Conservation (phyloP, 2,888 invertebrate genomes). For the Cyrtodaria siliqua region DNA sequence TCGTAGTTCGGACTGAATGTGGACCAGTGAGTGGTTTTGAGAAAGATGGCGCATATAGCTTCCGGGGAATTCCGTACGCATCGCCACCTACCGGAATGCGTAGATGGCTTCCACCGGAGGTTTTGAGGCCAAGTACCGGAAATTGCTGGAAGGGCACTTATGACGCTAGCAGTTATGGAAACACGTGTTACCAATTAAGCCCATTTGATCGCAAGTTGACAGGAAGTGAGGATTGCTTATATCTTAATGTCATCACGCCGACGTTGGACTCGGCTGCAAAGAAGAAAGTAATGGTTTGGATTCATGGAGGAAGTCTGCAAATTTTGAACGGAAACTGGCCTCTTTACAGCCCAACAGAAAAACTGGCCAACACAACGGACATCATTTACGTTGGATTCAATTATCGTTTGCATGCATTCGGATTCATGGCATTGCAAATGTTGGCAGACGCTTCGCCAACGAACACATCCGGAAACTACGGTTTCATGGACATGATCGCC, state of each 20-base stretch:
- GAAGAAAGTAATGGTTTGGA: constrained; percentile 82
- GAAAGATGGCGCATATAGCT: constrained; percentile 59
- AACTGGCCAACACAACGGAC: constrained; percentile 92
- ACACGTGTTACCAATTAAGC: constrained; percentile 65
- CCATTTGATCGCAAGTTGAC: constrained; percentile 45
- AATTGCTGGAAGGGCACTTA: constrained; percentile 71
- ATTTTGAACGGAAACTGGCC: constrained; percentile 69
- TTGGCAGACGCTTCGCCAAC: constrained; percentile 63
- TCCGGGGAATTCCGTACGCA: constrained; percentile 76
- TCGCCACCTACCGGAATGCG: constrained; percentile 60
- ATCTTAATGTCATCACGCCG: constrained; percentile 80
- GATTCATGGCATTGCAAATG: constrained; percentile 91
- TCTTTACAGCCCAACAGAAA: constrained; percentile 89
- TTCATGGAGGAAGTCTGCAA: constrained; percentile 80
- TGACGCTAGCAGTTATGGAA: constrained; percentile 62
- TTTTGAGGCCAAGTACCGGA: constrained; percentile 21
- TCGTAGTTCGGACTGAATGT: constrained; percentile 60
- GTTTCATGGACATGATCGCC: constrained; percentile 75
- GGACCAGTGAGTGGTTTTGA: constrained; percentile 65
- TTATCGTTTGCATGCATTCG: constrained; percentile 91
- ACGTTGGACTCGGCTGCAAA: constrained; percentile 63
- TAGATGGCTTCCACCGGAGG: constrained; percentile 69
- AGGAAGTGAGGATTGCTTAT: constrained; percentile 66
- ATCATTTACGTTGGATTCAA: constrained; percentile 95
- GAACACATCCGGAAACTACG: constrained; percentile 76